Evolutionary conservation across 2,797 vertebrate genomes (phyloP).

Genomic region (Hydrocynus forskahlii): DNA sequence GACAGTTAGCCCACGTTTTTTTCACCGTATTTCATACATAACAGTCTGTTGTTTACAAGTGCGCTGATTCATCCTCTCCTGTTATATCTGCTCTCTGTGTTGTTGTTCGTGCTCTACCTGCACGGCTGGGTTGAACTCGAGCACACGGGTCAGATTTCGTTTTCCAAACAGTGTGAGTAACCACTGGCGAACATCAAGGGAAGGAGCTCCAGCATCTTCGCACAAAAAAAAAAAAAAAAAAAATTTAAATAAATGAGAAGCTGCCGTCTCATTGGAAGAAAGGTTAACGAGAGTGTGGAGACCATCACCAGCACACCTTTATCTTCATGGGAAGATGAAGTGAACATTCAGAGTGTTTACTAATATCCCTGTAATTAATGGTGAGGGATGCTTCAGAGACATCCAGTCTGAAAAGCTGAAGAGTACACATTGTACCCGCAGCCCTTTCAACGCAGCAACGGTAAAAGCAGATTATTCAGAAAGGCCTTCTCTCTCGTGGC

Average conservation of each 20-base stretch:
- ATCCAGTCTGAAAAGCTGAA: neutral
- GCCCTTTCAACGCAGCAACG: neutral
- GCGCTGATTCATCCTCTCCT: slow-evolving; percentile 52
- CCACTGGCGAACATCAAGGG: slow-evolving; percentile 9
- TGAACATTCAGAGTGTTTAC: neutral
- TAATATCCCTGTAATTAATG: neutral
- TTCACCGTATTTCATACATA: slow-evolving; percentile 8
- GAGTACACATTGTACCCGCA: neutral
- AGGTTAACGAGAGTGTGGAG: neutral
- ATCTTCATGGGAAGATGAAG: neutral
- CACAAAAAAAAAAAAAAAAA: neutral
- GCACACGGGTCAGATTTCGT: slow-evolving; percentile 37
- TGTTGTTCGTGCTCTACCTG: slow-evolving; percentile 39
- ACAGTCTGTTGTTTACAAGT: slow-evolving; percentile 40
- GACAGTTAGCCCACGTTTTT: slow-evolving; percentile 18
- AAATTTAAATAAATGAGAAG: neutral
- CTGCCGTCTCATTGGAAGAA: neutral
- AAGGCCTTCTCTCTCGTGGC: neutral
- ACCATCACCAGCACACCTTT: neutral
- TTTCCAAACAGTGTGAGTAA: slow-evolving; percentile 24
- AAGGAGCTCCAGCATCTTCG: neutral
- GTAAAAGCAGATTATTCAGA: neutral
- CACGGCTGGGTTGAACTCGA: slow-evolving; percentile 34
- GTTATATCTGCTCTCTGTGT: slow-evolving; percentile 44
- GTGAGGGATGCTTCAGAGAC: neutral